A percentile compares a stretch with the other conserved stretches of the same genome.
Conservation (phyloP, 2,888 invertebrate species). For the Apotomis capreana region DNA sequence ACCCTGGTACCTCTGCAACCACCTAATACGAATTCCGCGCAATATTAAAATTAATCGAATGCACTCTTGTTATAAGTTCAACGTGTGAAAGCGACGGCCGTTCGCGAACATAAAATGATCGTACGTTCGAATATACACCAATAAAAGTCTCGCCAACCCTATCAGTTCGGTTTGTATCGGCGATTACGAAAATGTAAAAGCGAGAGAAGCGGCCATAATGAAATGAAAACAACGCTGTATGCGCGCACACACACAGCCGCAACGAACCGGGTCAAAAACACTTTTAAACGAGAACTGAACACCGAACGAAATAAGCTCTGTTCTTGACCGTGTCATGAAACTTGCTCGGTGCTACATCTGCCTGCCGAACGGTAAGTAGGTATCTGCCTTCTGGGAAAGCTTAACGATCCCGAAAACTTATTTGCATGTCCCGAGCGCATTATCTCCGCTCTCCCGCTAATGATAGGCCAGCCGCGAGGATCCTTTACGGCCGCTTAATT, state of each 20-base stretch:
- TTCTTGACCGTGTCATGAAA: conserved; percentile 80
- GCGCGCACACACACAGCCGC: conserved; percentile 67
- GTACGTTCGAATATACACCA: conserved; percentile 51
- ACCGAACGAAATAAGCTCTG: conserved; percentile 76
- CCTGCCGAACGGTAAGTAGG: conserved; percentile 74
- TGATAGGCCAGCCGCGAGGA: conserved; percentile 73
- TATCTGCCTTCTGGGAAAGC: conserved; percentile 80
- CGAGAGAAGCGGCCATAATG: conserved; percentile 78
- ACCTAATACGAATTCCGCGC: conserved; percentile 73
- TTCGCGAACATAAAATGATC: conserved; percentile 46
- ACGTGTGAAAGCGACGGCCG: conserved; percentile 52
- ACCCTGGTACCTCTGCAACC: conserved; percentile 48
- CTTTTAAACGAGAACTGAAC: conserved; percentile 78
- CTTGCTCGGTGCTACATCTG: conserved; percentile 70
- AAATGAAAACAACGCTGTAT: conserved; percentile 76
- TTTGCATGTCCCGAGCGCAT: conserved; percentile 79
- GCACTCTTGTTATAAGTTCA: conserved; percentile 44
- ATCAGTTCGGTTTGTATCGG: conserved; percentile 68
- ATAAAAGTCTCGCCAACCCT: conserved; percentile 69
- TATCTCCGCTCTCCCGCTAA: conserved; percentile 72
- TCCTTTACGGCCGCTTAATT: conserved; percentile 75
- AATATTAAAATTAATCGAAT: conserved; percentile 62
- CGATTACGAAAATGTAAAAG: conserved; percentile 81
- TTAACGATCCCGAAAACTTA: conserved; percentile 76
- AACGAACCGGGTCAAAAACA: conserved; percentile 80